These are phyloP conservation scores for Arctopsyche grandis DNA, from an alignment of 1,140 invertebrate species.

Conservation along the genomic window DNA sequence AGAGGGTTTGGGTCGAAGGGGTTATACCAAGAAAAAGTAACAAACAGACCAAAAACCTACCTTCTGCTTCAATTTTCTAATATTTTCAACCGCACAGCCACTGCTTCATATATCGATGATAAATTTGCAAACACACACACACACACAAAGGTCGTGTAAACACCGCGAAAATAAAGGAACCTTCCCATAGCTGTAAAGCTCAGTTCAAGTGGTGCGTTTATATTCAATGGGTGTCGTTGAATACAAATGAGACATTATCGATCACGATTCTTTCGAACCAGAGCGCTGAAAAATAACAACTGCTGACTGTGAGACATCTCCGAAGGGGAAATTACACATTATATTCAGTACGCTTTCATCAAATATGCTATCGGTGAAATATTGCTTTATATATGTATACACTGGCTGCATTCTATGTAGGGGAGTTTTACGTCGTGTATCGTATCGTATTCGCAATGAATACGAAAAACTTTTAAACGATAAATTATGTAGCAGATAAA, in stretches of 20 bases:
- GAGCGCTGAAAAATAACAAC: constrained; percentile 1
- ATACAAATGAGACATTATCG: constrained; percentile 27
- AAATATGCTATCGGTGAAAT: too few relatives aligned
- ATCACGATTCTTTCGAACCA: constrained; percentile 9
- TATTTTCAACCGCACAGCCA: too few relatives aligned
- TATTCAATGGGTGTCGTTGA: constrained; percentile 4
- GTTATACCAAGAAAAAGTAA: background rate
- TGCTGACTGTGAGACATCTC: background rate
- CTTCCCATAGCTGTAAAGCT: constrained; percentile 1
- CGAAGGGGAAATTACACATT: background rate
- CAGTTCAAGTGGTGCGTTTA: constrained; percentile 21
- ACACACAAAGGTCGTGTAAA: background rate
- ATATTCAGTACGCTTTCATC: constrained; percentile 8
- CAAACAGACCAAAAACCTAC: too few relatives aligned
- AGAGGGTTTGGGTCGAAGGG: background rate
- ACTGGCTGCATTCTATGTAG: too few relatives aligned
- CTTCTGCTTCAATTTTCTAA: too few relatives aligned
- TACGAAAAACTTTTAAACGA: too few relatives aligned
- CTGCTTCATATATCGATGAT: too few relatives aligned
- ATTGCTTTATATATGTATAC: too few relatives aligned
- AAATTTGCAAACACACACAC: background rate
- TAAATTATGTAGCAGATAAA: too few relatives aligned
- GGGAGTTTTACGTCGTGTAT: too few relatives aligned
- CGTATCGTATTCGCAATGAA: too few relatives aligned
- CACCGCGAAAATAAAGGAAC: constrained; percentile 13